These are phyloP conservation scores for Fissipunctia ypsillon DNA, from an alignment of 2,888 invertebrate species.

Conservation along the genomic window DNA sequence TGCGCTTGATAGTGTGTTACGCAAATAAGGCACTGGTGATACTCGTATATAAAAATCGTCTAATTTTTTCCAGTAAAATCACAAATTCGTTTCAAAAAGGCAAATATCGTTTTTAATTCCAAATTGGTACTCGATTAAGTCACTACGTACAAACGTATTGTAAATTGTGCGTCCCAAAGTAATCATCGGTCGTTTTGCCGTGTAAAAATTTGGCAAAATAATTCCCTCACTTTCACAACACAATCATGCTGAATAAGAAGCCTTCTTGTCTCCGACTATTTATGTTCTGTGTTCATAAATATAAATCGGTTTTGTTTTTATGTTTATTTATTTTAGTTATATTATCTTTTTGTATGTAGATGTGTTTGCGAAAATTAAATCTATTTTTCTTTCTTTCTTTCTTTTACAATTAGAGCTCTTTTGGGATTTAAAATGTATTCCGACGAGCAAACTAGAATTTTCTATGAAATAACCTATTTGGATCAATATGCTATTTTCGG, in stretches of 20 bases:
- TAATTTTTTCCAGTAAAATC: not conserved
- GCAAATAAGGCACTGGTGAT: no score
- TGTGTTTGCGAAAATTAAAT: no score
- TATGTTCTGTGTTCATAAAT: no score
- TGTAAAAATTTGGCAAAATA: conserved; percentile 50
- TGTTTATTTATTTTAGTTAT: no score
- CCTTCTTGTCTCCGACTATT: no score
- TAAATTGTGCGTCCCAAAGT: conserved; percentile 29
- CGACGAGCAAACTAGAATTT: conserved; percentile 43
- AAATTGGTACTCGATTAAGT: conserved; percentile 22
- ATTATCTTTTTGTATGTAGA: no score
- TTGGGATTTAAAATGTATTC: conserved; percentile 54
- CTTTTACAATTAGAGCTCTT: conserved; percentile 50
- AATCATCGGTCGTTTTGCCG: conserved; percentile 43
- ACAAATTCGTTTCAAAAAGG: conserved; percentile 13
- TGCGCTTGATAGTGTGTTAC: no score
- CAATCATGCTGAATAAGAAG: no score
- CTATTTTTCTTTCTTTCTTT: no score
- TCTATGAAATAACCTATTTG: conserved; percentile 20
- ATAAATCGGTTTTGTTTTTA: no score
- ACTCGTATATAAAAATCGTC: conserved; percentile 7
- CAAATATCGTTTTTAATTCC: conserved; percentile 27
- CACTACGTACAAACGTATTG: conserved; percentile 11
- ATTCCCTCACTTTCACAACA: conserved; percentile 51
- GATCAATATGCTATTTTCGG: conserved; percentile 27